Evolutionary conservation across 2,888 invertebrate species (phyloP).

Genomic region (Drosophila putrida): DNA sequence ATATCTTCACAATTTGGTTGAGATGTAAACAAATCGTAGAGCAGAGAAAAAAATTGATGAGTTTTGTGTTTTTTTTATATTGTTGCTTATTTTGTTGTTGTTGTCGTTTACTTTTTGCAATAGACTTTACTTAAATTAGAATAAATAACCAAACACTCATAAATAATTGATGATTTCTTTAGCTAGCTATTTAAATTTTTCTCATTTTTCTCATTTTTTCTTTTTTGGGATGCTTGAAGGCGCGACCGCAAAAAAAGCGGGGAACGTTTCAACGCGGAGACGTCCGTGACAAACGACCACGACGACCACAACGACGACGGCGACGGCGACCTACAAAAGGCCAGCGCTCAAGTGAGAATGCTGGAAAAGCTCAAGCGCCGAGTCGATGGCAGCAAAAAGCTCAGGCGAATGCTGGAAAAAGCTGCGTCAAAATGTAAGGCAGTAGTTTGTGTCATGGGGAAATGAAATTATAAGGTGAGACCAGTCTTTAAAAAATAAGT

Average conservation of each 20-base stretch:
- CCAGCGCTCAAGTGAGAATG: constrained; percentile 66
- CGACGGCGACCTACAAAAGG: constrained; percentile 56
- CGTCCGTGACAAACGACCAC: constrained; percentile 34
- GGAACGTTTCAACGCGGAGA: constrained; percentile 17
- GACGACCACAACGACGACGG: constrained; percentile 50
- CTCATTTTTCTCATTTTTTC: no score
- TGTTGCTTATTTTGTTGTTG: neutral
- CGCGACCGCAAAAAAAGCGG: constrained; percentile 34
- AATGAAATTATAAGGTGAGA: no score
- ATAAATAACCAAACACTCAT: constrained; percentile 29
- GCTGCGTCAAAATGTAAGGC: constrained; percentile 35
- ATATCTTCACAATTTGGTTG: constrained; percentile 50
- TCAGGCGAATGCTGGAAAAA: constrained; percentile 47
- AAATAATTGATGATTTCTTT: constrained; percentile 40
- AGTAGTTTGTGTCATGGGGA: constrained; percentile 6
- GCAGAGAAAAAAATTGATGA: constrained; percentile 14
- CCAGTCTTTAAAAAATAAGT: no score
- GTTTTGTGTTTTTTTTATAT: constrained; percentile 1
- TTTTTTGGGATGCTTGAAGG: constrained; percentile 32
- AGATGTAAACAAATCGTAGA: constrained; percentile 56
- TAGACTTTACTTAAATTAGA: constrained; percentile 13
- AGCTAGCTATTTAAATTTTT: constrained; percentile 42
- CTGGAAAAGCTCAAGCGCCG: constrained; percentile 58
- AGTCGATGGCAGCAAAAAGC: constrained; percentile 48
- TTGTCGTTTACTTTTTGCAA: constrained; percentile 2